Evolutionary conservation across 2,797 vertebrate species (phyloP), one percentile per base, ranked within the genome.

Genomic region (Argya squamiceps): DNA sequence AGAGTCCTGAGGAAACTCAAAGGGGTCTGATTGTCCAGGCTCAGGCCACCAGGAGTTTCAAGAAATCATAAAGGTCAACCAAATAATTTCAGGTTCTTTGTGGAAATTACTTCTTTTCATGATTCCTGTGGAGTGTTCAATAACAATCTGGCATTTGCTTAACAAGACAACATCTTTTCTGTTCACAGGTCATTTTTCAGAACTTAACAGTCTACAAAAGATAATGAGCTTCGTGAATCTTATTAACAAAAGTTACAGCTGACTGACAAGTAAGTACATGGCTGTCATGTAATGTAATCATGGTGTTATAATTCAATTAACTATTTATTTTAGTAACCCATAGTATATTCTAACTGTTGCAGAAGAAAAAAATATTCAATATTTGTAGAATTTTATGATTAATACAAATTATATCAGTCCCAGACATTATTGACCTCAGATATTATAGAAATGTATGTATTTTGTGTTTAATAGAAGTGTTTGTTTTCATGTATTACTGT

Each of bases 151-250:
- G 65, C 56, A 79, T 94, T 95, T 92, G 10, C 55, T 92, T 95
- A 94, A 90, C 59, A 91, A 82, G 75, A 79, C 58, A 94, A 83
- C 55, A 89, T 87, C 73, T 49, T 95, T 96, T 96, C 60, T 84
- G 44, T 89, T 91, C 84, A 88, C 36, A 93, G 59, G 63, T 88
- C 69, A 82, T 83, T 94, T 89, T 91, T 82, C 73, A 83, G 87
- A 92, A 95, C 91, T 96, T 94, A 97, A 65, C 67, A 91, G 77
- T 88, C 76, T 91, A 84, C 77, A 79, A 59, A 96, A 88, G 78
- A 94, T 96, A 97, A 97, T 93, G 63, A 96, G 92, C 58, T 93
- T 77, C 11, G 22, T 93, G 95, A 93, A 92, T 96, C 79, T 95
- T 96, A 95, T 96, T 97, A 97, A 76, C 59, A 89, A 53, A 92